Percentiles rank a stretch among this genome's conserved stretches.
These are phyloP conservation scores for Heliangelus exortis DNA, from an alignment of 2,797 vertebrate species.

Conservation along the genomic window DNA sequence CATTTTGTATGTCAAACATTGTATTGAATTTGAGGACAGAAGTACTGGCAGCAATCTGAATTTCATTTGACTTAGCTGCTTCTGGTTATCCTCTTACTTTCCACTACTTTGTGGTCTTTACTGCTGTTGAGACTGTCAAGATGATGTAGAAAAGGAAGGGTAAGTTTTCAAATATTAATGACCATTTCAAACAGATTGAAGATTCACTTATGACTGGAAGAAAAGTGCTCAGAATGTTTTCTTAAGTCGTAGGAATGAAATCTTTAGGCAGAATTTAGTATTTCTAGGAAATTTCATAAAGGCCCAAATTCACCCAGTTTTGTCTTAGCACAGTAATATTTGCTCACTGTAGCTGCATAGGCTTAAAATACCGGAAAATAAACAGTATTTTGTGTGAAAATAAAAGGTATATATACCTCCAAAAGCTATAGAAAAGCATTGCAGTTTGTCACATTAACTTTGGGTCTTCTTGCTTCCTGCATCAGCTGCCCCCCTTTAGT, in stretches of 20 bases:
- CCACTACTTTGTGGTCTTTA: background rate
- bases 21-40: constrained; percentile 17
- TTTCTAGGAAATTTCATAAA: background rate
- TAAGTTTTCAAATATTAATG: constrained; percentile 1
- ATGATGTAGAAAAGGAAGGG: background rate
- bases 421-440: background rate
- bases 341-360: accelerated
- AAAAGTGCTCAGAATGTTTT: background rate
- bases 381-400: background rate
- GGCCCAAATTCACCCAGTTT: background rate
- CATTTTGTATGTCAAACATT: constrained; percentile 12
- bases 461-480: background rate
- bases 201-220: background rate
- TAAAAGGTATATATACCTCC: background rate
- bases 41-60: constrained; percentile 17
- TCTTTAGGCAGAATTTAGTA: background rate
- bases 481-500: background rate
- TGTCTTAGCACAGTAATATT: background rate
- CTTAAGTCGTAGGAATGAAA: background rate
- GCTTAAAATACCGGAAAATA: background rate
- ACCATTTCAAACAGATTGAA: background rate
- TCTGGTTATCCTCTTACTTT: constrained; percentile 4
- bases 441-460: background rate
- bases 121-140: background rate
- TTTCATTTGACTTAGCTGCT: constrained; percentile 15